A percentile compares a stretch with the other conserved stretches of the same genome.
Evolutionary conservation across 1,140 invertebrate genomes (phyloP).

Genomic region (Macrocentrus cingulum): DNA sequence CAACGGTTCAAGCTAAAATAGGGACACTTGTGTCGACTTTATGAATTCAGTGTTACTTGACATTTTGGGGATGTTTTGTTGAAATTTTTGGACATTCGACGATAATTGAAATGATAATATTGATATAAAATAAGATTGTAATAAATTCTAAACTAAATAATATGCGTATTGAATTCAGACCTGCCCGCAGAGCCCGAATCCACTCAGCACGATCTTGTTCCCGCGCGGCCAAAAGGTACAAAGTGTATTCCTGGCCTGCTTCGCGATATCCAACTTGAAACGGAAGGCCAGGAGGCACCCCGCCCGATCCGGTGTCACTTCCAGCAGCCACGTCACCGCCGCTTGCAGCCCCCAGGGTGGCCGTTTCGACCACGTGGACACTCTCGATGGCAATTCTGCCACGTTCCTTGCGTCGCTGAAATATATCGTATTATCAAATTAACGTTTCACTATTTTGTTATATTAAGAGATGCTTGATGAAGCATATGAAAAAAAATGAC

Average conservation of each 20-base stretch:
- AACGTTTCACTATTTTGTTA: constrained; percentile 2
- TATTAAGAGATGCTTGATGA: not conserved
- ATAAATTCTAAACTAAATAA: not conserved
- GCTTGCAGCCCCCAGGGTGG: constrained; percentile 62
- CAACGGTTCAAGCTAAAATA: no score
- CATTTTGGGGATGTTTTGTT: no score
- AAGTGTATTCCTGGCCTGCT: constrained; percentile 70
- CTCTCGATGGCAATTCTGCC: constrained; percentile 73
- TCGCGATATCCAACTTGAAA: constrained; percentile 78
- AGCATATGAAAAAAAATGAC: no score
- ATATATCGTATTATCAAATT: constrained; percentile 22
- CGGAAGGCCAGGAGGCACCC: constrained; percentile 59
- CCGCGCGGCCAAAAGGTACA: constrained; percentile 74
- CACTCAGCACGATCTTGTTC: constrained; percentile 74
- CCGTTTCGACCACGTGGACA: constrained; percentile 76
- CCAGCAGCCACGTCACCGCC: constrained; percentile 36
- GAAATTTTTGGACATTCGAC: no score
- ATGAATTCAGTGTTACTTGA: no score
- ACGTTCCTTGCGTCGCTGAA: constrained; percentile 75
- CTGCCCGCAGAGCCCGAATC: constrained; percentile 74
- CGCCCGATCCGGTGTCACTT: constrained; percentile 41
- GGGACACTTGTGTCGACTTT: no score
- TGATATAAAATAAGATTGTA: not conserved
- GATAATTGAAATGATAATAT: no score
- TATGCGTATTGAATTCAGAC: constrained; percentile 57